phyloP scores from a whole-genome alignment of 1,140 invertebrate genomes.

The Capitella teleta region DNA sequence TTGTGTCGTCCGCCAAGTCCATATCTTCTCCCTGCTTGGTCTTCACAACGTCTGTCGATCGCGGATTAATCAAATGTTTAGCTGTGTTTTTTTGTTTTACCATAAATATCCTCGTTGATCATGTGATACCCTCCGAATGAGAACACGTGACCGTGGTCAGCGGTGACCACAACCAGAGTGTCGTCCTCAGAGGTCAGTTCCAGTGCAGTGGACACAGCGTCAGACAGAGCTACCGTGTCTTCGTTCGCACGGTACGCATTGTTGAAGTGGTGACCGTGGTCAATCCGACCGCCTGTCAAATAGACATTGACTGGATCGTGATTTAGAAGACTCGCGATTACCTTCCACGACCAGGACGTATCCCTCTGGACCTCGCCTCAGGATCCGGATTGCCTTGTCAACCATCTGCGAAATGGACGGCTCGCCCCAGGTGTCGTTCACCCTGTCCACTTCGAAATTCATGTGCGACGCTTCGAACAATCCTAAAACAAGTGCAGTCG shows the following conservation, averaged over 20 bases:
- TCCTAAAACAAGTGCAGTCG: not conserved
- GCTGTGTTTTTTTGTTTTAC: no score
- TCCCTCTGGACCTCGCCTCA: conserved; percentile 66
- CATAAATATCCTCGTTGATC: no score
- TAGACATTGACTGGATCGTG: no score
- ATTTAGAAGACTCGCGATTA: no score
- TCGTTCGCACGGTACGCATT: conserved; percentile 63
- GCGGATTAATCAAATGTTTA: no score
- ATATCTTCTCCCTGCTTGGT: no score
- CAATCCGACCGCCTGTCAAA: conserved; percentile 56
- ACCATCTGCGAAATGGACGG: conserved; percentile 75
- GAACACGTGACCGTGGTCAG: conserved; percentile 61
- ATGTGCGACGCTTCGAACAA: not conserved
- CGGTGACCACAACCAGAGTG: conserved; percentile 79
- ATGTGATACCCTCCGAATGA: conserved; percentile 29
- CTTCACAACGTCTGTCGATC: no score
- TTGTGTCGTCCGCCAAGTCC: no score
- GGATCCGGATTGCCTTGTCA: conserved; percentile 64
- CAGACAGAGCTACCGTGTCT: conserved; percentile 67
- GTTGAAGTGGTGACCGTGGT: conserved; percentile 74
- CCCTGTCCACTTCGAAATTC: not conserved
- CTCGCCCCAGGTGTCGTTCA: conserved; percentile 15
- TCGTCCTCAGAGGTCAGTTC: conserved; percentile 50
- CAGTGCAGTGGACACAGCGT: conserved; percentile 53
- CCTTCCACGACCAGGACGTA: conserved; percentile 84